Evolutionary conservation across 2,888 invertebrate genomes (phyloP), one percentile per base, ranked within the genome.

Genomic region (Trachelus stipa): DNA sequence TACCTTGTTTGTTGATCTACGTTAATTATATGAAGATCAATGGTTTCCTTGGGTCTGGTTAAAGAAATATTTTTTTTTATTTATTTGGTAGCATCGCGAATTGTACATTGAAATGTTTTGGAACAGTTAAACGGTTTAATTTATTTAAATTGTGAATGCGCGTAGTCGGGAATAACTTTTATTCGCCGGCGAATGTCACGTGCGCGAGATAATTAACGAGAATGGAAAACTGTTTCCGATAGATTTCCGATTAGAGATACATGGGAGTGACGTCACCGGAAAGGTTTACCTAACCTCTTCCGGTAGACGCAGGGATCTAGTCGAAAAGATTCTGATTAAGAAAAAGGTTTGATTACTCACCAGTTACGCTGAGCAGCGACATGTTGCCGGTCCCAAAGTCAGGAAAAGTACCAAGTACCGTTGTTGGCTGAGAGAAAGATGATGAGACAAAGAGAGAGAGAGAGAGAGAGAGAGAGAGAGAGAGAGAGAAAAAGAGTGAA

Each of bases 321-420:
- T 56, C 23, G 9, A 56, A 23, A 56, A 56, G 23, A 9, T 56
- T 56, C 1, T 9, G 9, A 23, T 9, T 56, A 56, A 23, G 15
- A 6, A 23, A 40, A 23, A 9, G 56, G 56, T 78, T 73, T n/a
- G 73, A 34, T 34, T 15, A 76, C 88, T 87, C 73, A 89, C 88
- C 88, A 83, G 87, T 89, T 79, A 89, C 89, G 84, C 85, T 88
- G 82, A 89, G 87, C 81, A 89, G 85, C 83, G 89, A 87, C 89
- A 89, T 89, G 82, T 56, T 56, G 56, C 56, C 56, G 73, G 76
- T 74, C 76, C 76, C 73, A 74, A 76, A 79, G 79, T 79, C 75
- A 56, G 76, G 56, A 75, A 78, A 77, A 76, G 77, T 73, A 78
- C 76, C 79, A 76, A 34, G 37, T 15, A 35, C 11, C 30, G 71